Conservation (phyloP, 2,888 invertebrate genomes). For the Cynaeus angustus region DNA sequence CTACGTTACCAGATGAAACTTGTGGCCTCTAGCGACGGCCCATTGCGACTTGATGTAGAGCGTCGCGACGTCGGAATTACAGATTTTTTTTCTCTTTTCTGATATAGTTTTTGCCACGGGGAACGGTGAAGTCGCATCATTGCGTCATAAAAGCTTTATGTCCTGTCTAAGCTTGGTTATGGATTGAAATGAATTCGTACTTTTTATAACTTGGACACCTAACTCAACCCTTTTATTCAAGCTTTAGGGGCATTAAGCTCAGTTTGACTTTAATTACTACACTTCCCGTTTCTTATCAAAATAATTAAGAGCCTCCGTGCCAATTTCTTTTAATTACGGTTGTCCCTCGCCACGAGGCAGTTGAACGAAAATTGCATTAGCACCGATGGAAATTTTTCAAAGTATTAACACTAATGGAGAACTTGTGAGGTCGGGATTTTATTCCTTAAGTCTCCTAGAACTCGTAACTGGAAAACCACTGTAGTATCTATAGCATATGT, state of each 20-base stretch:
- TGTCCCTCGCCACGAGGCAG: conserved; percentile 3
- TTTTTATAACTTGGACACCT: conserved; percentile 7
- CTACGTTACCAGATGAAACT: conserved; percentile 18
- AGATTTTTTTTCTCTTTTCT: conserved; percentile 21
- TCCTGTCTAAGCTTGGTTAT: conserved; percentile 16
- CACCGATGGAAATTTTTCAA: neutral
- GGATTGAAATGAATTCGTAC: conserved; percentile 25
- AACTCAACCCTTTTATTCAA: conserved; percentile 28
- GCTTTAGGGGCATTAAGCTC: conserved; percentile 16
- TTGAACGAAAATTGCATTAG: conserved; percentile 6
- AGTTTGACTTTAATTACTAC: conserved; percentile 32
- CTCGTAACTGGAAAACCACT: too few relatives aligned
- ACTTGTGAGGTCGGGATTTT: too few relatives aligned
- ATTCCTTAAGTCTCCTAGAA: too few relatives aligned
- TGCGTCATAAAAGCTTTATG: conserved; percentile 35
- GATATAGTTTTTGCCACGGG: neutral
- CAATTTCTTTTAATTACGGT: conserved; percentile 21
- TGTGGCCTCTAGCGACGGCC: conserved; percentile 28
- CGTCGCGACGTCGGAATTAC: conserved; percentile 35
- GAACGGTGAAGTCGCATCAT: conserved; percentile 6
- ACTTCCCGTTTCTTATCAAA: conserved; percentile 41
- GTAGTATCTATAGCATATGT: neutral
- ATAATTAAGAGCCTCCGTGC: conserved; percentile 24
- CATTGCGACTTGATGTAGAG: conserved; percentile 24
- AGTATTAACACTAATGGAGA: neutral